Conservation (phyloP, 2,113 vertebrate species). For the human region DNA sequence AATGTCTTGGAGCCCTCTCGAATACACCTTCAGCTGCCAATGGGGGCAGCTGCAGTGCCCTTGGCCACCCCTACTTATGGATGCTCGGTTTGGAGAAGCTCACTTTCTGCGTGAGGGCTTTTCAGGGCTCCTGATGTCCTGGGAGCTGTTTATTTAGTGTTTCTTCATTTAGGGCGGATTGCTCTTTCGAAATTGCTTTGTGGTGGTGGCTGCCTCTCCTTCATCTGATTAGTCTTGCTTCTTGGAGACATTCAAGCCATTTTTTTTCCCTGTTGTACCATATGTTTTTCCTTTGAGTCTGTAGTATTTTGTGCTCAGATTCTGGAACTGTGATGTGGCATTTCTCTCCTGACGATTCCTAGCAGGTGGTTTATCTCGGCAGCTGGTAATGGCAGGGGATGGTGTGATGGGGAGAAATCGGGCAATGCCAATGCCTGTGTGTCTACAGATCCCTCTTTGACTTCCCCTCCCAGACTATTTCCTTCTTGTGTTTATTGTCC, state of each 20-base stretch:
- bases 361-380: slow-evolving; percentile 52
- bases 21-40: background rate
- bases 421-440: background rate
- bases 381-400: slow-evolving; percentile 19
- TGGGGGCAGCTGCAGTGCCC: too few relatives aligned
- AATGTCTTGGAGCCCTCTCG: background rate
- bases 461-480: background rate
- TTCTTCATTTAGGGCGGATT: slow-evolving; percentile 49
- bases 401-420: background rate
- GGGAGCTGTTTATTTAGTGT: background rate
- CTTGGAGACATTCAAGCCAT: slow-evolving; percentile 35
- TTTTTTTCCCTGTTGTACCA: background rate
- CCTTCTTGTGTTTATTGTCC: background rate
- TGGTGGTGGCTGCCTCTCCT: background rate
- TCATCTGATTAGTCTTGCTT: slow-evolving; percentile 35
- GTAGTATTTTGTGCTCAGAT: slow-evolving; percentile 63
- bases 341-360: slow-evolving; percentile 29
- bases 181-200: background rate
- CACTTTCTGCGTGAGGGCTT: background rate
- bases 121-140: background rate
- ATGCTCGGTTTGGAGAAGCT: background rate
- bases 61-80: background rate
- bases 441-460: background rate
- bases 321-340: slow-evolving; percentile 41
- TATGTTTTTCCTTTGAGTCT: slow-evolving; percentile 15